Evolutionary conservation across 2,113 vertebrate genomes (phyloP).

Genomic region (Menidia beryllina): DNA sequence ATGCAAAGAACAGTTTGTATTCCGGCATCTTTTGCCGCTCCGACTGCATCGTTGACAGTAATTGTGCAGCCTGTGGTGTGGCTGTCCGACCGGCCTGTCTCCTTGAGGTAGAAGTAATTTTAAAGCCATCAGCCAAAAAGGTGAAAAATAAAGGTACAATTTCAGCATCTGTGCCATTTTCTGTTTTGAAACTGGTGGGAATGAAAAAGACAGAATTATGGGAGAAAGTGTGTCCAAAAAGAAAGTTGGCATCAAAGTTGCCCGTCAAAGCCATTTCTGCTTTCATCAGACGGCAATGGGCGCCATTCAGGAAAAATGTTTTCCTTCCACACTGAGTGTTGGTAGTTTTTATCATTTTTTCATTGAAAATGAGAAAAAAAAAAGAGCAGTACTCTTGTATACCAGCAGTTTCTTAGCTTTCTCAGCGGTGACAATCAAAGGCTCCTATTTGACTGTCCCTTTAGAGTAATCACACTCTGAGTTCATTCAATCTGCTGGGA

Average conservation of each 20-base stretch:
- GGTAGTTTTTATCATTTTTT: constrained; percentile 1
- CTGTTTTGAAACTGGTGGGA: constrained; percentile 1
- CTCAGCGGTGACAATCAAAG: constrained; percentile 21
- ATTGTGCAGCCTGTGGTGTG: constrained; percentile 59
- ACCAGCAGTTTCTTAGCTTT: not conserved
- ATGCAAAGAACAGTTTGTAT: constrained; percentile 30
- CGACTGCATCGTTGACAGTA: constrained; percentile 58
- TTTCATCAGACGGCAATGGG: not conserved
- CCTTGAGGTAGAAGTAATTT: constrained; percentile 48
- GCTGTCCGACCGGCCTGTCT: constrained; percentile 29
- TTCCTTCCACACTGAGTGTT: not conserved
- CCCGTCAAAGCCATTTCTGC: not conserved
- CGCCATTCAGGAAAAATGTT: no score
- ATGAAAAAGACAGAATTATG: not conserved
- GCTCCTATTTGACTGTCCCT: constrained; percentile 2
- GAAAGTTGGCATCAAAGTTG: not conserved
- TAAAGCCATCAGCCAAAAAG: constrained; percentile 37
- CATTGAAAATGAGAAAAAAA: not conserved
- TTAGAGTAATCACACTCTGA: constrained; percentile 11
- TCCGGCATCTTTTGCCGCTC: constrained; percentile 27
- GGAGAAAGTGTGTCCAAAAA: not conserved
- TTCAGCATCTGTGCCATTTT: not conserved
- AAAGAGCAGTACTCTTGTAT: not conserved
- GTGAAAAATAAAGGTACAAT: constrained; percentile 24
- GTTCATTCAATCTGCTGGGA: constrained; percentile 15